Evolutionary conservation across 2,888 invertebrate genomes (phyloP).

Genomic region (Sisyra nigra): DNA sequence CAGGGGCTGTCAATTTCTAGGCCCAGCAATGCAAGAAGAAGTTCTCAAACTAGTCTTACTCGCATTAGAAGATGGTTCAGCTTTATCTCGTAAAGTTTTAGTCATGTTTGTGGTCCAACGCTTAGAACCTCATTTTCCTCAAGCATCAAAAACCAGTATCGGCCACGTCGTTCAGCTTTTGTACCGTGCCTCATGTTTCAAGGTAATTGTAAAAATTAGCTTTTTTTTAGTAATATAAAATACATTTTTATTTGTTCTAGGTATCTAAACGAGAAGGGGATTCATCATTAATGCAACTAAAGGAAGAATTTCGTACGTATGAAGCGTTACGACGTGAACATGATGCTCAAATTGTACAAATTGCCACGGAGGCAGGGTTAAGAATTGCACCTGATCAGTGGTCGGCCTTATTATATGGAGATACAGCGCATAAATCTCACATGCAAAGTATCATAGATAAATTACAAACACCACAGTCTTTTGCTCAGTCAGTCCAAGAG

Average conservation of each 20-base stretch:
- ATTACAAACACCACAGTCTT: conserved; percentile 84
- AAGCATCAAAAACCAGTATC: conserved; percentile 97
- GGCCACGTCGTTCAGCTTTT: conserved; percentile 97
- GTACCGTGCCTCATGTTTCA: conserved; percentile 96
- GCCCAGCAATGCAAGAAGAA: conserved; percentile 99
- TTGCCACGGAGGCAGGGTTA: conserved; percentile 92
- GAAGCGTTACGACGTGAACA: conserved; percentile 88
- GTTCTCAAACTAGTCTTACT: conserved; percentile 85
- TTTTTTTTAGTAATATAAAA: not conserved
- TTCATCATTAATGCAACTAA: conserved; percentile 94
- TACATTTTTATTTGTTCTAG: conserved; percentile 25
- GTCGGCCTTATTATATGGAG: conserved; percentile 93
- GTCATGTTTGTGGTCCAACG: conserved; percentile 98
- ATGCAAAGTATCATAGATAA: conserved; percentile 92
- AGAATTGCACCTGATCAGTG: conserved; percentile 97
- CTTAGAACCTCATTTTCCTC: conserved; percentile 86
- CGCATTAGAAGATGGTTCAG: conserved; percentile 89
- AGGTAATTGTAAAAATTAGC: conserved; percentile 36
- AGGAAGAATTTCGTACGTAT: conserved; percentile 92
- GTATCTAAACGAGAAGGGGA: conserved; percentile 93
- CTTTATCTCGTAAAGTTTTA: conserved; percentile 81
- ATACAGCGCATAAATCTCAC: conserved; percentile 87
- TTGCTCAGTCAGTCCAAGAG: conserved; percentile 82
- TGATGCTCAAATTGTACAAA: conserved; percentile 96
- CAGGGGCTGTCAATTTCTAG: conserved; percentile 94